These are phyloP conservation scores for Lutraria rhynchaena DNA, from an alignment of 1,140 invertebrate species.

Conservation along the genomic window DNA sequence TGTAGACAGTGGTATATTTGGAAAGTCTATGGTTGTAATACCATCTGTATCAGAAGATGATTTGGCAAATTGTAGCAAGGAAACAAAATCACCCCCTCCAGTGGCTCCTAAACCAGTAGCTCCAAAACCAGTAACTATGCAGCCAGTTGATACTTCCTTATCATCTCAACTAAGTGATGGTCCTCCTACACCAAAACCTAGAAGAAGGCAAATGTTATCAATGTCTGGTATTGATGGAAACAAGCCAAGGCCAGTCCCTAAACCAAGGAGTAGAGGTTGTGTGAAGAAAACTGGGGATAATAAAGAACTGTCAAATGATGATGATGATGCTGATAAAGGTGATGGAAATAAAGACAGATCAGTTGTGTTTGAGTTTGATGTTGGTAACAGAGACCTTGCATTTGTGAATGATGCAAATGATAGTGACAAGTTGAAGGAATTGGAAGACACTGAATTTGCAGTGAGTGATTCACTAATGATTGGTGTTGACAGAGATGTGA, in stretches of 20 bases:
- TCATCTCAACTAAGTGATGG: not conserved
- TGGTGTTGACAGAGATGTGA: not conserved
- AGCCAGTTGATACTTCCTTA: not conserved
- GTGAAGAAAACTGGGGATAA: not conserved
- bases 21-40: conserved; percentile 6
- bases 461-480: not conserved
- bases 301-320: not conserved
- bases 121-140: too few relatives aligned
- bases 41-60: not conserved
- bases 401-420: too few relatives aligned
- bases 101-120: conserved; percentile 12
- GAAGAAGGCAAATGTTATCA: conserved; percentile 5
- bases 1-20: conserved; percentile 21
- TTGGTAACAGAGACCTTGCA: too few relatives aligned
- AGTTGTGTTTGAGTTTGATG: too few relatives aligned
- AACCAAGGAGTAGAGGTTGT: not conserved
- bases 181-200: not conserved
- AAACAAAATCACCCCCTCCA: not conserved
- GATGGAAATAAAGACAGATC: not conserved
- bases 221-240: not conserved
- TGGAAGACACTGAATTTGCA: not conserved
- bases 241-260: not conserved
- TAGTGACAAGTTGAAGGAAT: not conserved
- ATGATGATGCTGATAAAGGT: not conserved
- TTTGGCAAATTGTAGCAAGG: too few relatives aligned